Base-by-base conservation (phyloP, 2,797 vertebrate species). In the Gastrophryne carolinensis region DNA sequence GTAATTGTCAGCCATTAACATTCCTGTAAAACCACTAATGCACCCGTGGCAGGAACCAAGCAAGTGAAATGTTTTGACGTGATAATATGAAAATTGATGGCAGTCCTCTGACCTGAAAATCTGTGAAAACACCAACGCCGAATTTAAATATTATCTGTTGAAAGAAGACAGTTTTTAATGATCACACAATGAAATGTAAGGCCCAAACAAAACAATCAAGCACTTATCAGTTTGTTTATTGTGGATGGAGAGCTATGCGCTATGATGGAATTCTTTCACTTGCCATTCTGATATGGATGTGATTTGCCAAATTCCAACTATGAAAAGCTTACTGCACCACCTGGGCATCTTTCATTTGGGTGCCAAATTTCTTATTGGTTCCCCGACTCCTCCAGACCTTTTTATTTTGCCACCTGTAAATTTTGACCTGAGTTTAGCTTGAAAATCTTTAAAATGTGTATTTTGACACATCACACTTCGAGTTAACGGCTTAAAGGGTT, bases 21-120 rank as follows among this genome's bases (percentile, higher is more conserved):
- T 89, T 89, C 84, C 74, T 82, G 73, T 84, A 84, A 86, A 85
- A 83, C 83, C 85, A 83, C 87, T 86, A 87, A 67, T 79, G 58
- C 81, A 84, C 86, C 79, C 78, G 79, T 86, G 84, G 81, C 63
- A 85, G 72, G 79, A 79, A 78, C 80, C 82, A 85, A 80, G 83
- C 84, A 80, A 79, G 81, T 73, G 82, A 85, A 87, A 86, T 81
- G 82, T 89, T 88, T 81, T 85, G 83, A 83, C 82, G 26, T 83
- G 82, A 85, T 86, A 85, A 84, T 84, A 86, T 84, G 81, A 85
- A 75, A 85, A 81, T 85, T 87, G 75, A 82, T 73, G 73, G 81
- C 77, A 80, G 60, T 56, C 47, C 83, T 86, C 84, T 87, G 86
- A 87, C 87, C 82, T 84, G 72, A 34, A 80, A 82, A 82, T 82